These are phyloP conservation scores for Drosophila suboccidentalis DNA, from an alignment of 2,888 invertebrate genomes.

Conservation along the genomic window DNA sequence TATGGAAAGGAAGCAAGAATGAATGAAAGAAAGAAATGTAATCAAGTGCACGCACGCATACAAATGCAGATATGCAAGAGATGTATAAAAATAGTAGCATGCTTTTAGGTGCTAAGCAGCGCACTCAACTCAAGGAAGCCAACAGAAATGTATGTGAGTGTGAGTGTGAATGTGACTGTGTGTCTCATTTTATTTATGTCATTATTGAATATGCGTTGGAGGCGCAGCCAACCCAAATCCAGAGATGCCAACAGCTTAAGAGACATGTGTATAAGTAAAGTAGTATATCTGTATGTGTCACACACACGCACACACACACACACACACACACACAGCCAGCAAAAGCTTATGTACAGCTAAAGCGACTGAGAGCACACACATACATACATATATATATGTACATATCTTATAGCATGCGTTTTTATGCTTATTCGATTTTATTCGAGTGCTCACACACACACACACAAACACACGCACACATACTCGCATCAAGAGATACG, in stretches of 20 bases:
- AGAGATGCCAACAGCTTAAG: conserved; percentile 61
- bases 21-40: conserved; percentile 67
- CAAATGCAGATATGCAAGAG: conserved; percentile 11
- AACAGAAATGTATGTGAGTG: neutral
- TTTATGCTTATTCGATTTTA: conserved; percentile 79
- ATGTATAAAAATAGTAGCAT: conserved; percentile 61
- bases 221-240: conserved; percentile 77
- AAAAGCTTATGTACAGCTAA: conserved; percentile 63
- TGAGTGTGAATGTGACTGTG: conserved; percentile 26
- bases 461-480: conserved; percentile 25
- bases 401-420: conserved; percentile 72
- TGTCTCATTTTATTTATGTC: conserved; percentile 69
- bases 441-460: conserved; percentile 72
- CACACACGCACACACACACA: conserved; percentile 26
- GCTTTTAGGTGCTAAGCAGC: conserved; percentile 79
- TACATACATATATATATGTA: conserved; percentile 23
- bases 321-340: conserved; percentile 19
- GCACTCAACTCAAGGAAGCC: conserved; percentile 41
- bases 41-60: conserved; percentile 70
- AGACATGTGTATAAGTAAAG: conserved; percentile 50
- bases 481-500: conserved; percentile 48
- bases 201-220: conserved; percentile 80
- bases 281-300: conserved; percentile 39
- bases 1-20: conserved; percentile 8
- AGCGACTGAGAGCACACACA: conserved; percentile 38